Base-by-base conservation (phyloP, 2,888 invertebrate genomes). In the Troglohyphantes excavatus region DNA sequence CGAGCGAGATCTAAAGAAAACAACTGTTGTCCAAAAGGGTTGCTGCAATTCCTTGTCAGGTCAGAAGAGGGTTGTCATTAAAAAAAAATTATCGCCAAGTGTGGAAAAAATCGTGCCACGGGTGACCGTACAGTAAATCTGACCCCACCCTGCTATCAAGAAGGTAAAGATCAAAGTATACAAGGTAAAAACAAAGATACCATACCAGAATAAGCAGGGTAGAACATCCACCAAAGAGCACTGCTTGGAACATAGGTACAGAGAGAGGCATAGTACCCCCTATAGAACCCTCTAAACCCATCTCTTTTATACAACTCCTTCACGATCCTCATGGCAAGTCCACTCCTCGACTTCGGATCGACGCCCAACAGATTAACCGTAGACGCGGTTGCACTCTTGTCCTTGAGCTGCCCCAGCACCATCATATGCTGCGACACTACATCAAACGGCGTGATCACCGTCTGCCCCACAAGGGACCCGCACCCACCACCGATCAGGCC, bases 171-270 rank as follows among this genome's bases (percentile, higher is more conserved):
- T n/a, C n/a, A n/a, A n/a, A n/a, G n/a, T n/a, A n/a, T n/a, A n/a
- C n/a, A n/a, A n/a, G n/a, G n/a, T n/a, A n/a, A n/a, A n/a, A n/a
- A n/a, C n/a, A n/a, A n/a, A n/a, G 13, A 39, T 0, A 39, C 2
- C 21, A 92, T 93, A 98, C 98, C 97, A 95, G 98, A 97, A 94
- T 98, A 98, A 65, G 96, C 94, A 91, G 98, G 97, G 93, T 99
- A 99, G 92, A 98, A 96, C 23, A 96, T 96, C 99, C 99, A 99
- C 98, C 99, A 99, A 68, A 98, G 95, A n/a, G 98, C 98, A 21
- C 98, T 98, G 94, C 98, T 98, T 17, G 99, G 98, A 68, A 98
- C 98, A 93, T 98, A 99, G 0, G 98, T 96, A 92, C 97, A 96
- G 13, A 99, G 94, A 33, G 98, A 98, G 0, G 98, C 98, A 29